Percentiles rank a stretch among this genome's conserved stretches.
These are phyloP conservation scores for Balanococcus diminutus DNA, from an alignment of 2,888 invertebrate species.

Conservation along the genomic window DNA sequence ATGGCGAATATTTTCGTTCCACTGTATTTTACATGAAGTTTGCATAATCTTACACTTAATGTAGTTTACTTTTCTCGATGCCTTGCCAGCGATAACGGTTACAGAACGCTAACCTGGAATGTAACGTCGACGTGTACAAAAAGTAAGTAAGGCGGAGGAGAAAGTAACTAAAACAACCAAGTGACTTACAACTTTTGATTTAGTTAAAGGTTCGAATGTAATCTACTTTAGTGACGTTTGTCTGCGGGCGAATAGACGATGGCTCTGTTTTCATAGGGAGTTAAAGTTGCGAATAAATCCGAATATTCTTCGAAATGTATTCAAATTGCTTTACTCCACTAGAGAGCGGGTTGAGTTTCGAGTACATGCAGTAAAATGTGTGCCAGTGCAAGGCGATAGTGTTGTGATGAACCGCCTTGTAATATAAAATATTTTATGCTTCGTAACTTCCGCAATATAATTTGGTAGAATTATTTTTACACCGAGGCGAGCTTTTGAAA, in stretches of 20 bases:
- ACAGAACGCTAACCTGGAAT: too few species aligned
- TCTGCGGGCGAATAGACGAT: conserved; percentile 29
- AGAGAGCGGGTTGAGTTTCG: neutral
- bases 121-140: neutral
- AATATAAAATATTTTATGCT: conserved; percentile 11
- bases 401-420: neutral
- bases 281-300: conserved; percentile 41
- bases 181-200: conserved; percentile 40
- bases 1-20: neutral
- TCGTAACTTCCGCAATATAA: neutral
- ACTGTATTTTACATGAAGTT: conserved; percentile 14
- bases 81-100: neutral
- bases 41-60: conserved; percentile 36
- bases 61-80: conserved; percentile 25
- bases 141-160: neutral
- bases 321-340: conserved; percentile 37
- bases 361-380: neutral
- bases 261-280: conserved; percentile 33
- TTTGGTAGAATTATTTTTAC: neutral
- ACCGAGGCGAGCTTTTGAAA: neutral
- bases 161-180: conserved; percentile 43
- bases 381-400: too few species aligned
- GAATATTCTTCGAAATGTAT: conserved; percentile 43
- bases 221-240: conserved; percentile 39
- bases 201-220: conserved; percentile 41